Conservation (phyloP, 2,888 invertebrate species). For the Pheosia tremula region DNA sequence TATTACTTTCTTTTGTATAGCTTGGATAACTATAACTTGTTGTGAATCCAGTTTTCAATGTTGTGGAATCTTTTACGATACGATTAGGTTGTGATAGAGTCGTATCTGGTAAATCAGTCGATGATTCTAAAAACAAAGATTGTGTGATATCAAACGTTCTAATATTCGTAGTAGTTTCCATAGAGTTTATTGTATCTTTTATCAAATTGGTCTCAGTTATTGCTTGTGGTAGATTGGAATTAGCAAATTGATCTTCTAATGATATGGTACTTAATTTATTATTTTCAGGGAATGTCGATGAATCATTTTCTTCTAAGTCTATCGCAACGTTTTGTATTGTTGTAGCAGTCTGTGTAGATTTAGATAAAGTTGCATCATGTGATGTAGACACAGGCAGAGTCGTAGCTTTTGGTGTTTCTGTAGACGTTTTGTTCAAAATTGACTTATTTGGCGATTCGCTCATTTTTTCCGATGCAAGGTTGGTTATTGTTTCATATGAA, state of each 20-base stretch:
- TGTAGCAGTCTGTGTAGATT: not conserved
- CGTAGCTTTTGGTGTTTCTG: not conserved
- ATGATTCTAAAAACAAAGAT: not conserved
- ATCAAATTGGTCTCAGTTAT: not conserved
- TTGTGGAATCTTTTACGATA: slow-evolving; percentile 3
- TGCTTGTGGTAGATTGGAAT: not conserved
- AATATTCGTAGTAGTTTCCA: not conserved
- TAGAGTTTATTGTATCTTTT: not conserved
- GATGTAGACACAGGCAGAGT: not conserved
- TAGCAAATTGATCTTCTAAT: not conserved
- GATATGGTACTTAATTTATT: not conserved
- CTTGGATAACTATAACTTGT: slow-evolving; percentile 2
- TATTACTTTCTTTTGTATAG: not conserved
- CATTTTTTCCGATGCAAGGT: not conserved
- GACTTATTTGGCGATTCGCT: not conserved
- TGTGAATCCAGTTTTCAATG: slow-evolving; percentile 5
- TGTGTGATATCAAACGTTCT: not conserved
- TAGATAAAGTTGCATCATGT: not conserved
- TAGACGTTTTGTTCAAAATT: not conserved
- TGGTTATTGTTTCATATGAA: not conserved
- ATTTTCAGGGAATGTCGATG: not conserved
- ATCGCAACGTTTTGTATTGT: not conserved
- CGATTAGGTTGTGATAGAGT: slow-evolving; percentile 2
- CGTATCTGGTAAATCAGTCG: slow-evolving; percentile 3
- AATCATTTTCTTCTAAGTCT: not conserved